A percentile compares a stretch with the other conserved stretches of the same genome.
phyloP scores from a whole-genome alignment of 2,888 invertebrate species.

The Cataglyphis albicans region DNA sequence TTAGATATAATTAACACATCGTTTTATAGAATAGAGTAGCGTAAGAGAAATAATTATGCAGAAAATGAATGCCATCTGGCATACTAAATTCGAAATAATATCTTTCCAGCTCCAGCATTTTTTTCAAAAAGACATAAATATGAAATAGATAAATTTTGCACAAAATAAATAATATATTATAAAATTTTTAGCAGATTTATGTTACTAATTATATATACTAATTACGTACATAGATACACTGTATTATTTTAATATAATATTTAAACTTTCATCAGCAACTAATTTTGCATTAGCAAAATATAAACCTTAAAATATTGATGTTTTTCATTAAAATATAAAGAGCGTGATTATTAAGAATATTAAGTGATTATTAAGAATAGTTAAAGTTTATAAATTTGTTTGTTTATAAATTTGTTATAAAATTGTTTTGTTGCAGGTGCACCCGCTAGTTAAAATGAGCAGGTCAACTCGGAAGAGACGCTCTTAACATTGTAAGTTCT shows the following conservation, averaged over 20 bases:
- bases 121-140: neutral
- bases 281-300: too few species aligned
- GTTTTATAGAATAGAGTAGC: neutral
- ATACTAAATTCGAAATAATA: conserved; percentile 1
- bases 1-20: conserved; percentile 37
- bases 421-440: conserved; percentile 75
- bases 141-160: neutral
- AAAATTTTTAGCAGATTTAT: neutral
- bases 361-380: conserved; percentile 46
- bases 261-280: neutral
- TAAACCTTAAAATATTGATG: neutral
- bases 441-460: conserved; percentile 79
- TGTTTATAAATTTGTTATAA: conserved; percentile 72
- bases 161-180: neutral
- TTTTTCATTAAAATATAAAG: conserved; percentile 33
- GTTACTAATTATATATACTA: too few species aligned
- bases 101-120: neutral
- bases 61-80: neutral
- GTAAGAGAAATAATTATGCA: neutral
- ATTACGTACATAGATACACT: too few species aligned
- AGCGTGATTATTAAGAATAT: conserved; percentile 41
- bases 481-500: conserved; percentile 74
- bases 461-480: conserved; percentile 80
- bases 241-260: too few species aligned
- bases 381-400: conserved; percentile 72